Percentiles rank a stretch among this genome's conserved stretches.
Conservation (phyloP, 1,140 invertebrate genomes). For the Drosophila sp. region DNA sequence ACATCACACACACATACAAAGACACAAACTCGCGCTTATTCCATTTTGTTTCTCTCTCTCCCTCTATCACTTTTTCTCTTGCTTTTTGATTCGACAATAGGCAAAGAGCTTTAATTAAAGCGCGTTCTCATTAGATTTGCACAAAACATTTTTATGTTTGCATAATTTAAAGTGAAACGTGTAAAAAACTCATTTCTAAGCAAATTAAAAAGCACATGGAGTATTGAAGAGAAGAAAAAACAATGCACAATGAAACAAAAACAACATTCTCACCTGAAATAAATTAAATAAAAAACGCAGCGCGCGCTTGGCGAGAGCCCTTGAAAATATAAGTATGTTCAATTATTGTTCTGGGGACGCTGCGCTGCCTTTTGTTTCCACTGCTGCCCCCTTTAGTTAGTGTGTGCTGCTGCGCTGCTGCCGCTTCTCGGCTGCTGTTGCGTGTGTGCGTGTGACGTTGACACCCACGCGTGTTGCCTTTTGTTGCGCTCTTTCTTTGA, state of each 20-base stretch:
- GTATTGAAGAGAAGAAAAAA: slow-evolving; percentile 1
- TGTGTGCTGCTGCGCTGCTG: slow-evolving; percentile 17
- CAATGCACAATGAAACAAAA: slow-evolving; percentile 11
- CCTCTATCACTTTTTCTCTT: background rate
- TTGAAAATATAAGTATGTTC: slow-evolving; percentile 42
- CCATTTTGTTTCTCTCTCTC: slow-evolving; percentile 14
- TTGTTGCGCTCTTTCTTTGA: slow-evolving; percentile 23
- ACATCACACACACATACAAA: slow-evolving; percentile 1
- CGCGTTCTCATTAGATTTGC: slow-evolving; percentile 38
- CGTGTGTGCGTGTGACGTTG: slow-evolving; percentile 39
- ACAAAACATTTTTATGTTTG: slow-evolving; percentile 34
- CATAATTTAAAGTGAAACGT: slow-evolving; percentile 41
- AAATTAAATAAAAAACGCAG: slow-evolving; percentile 51
- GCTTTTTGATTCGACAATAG: background rate
- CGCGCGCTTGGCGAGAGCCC: slow-evolving; percentile 36
- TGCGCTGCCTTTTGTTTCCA: slow-evolving; percentile 14
- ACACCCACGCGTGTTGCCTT: slow-evolving; percentile 40
- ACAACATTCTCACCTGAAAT: slow-evolving; percentile 44
- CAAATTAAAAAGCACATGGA: slow-evolving; percentile 40
- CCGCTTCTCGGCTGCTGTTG: slow-evolving; percentile 22
- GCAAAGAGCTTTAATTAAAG: slow-evolving; percentile 44
- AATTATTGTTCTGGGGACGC: slow-evolving; percentile 20
- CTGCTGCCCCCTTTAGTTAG: slow-evolving; percentile 2
- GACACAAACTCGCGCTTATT: background rate
- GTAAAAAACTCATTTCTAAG: slow-evolving; percentile 46